Conservation (phyloP, 2,797 vertebrate species). For the Chaunax sp. region DNA sequence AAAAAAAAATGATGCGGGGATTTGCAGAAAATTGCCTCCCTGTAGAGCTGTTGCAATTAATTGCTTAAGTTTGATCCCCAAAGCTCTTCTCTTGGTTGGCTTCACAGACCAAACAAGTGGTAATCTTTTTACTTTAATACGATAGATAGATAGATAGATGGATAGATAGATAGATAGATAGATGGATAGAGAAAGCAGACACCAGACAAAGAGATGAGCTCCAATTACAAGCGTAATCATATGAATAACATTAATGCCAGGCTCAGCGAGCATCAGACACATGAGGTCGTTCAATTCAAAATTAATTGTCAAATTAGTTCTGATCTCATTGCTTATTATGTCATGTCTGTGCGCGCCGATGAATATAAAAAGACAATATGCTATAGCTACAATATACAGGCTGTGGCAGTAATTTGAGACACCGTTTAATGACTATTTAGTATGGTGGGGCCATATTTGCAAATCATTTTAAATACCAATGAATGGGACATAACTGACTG, state of each 20-base stretch:
- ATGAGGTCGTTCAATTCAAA: conserved; percentile 47
- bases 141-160: too few species aligned
- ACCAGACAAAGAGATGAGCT: conserved; percentile 2
- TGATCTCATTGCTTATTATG: conserved; percentile 81
- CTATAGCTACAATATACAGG: conserved; percentile 45
- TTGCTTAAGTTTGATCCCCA: too few species aligned
- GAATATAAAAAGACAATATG: conserved; percentile 66
- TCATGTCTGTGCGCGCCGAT: conserved; percentile 69
- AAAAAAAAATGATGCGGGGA: too few species aligned
- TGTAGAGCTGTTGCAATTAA: too few species aligned
- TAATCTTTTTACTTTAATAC: neutral
- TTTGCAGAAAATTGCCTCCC: too few species aligned
- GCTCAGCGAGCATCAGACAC: conserved; percentile 17
- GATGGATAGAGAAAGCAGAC: conserved; percentile 9
- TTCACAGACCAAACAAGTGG: too few species aligned
- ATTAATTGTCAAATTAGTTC: conserved; percentile 71
- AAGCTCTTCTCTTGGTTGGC: too few species aligned
- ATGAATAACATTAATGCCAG: conserved; percentile 43
- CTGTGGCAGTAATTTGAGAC: conserved; percentile 49
- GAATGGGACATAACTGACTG: conserved; percentile 72
- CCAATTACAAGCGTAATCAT: conserved; percentile 19
- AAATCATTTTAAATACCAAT: conserved; percentile 84
- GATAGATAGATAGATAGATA: too few species aligned
- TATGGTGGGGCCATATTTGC: conserved; percentile 75
- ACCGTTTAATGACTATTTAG: conserved; percentile 80